phyloP scores from a whole-genome alignment of 2,113 vertebrate species.

The Archilochus colubris region DNA sequence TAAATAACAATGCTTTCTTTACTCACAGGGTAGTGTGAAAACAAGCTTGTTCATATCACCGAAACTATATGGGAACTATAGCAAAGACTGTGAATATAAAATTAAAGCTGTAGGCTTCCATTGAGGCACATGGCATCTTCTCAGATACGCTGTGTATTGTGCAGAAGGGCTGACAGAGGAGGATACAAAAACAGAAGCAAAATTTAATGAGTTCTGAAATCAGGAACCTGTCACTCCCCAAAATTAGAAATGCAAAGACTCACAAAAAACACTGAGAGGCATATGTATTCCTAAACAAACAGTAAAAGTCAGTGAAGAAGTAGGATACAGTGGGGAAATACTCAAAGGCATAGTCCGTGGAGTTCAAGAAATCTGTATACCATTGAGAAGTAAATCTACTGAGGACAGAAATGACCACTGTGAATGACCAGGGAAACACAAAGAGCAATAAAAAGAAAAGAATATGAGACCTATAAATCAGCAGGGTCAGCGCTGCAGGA shows the following conservation, averaged over 20 bases:
- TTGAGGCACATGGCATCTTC: neutral
- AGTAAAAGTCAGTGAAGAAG: neutral
- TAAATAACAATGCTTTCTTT: neutral
- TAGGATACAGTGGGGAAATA: neutral
- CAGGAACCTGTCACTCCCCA: neutral
- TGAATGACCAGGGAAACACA: neutral
- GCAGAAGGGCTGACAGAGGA: neutral
- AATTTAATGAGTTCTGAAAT: neutral
- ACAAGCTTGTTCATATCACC: neutral
- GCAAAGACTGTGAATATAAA: neutral
- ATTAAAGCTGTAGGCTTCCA: constrained; percentile 1
- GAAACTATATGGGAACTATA: neutral
- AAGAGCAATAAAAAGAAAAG: neutral
- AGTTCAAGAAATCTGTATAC: neutral
- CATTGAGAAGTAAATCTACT: neutral
- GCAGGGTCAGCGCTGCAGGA: neutral
- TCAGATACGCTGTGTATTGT: neutral
- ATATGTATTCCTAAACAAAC: neutral
- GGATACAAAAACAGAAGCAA: neutral
- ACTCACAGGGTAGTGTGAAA: neutral
- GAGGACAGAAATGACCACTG: neutral
- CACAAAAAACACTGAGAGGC: neutral
- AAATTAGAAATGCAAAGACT: constrained; percentile 10
- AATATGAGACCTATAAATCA: neutral
- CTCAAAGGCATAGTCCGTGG: neutral